Conservation (phyloP, 1,140 invertebrate species). For the Euura saliciscinereae region DNA sequence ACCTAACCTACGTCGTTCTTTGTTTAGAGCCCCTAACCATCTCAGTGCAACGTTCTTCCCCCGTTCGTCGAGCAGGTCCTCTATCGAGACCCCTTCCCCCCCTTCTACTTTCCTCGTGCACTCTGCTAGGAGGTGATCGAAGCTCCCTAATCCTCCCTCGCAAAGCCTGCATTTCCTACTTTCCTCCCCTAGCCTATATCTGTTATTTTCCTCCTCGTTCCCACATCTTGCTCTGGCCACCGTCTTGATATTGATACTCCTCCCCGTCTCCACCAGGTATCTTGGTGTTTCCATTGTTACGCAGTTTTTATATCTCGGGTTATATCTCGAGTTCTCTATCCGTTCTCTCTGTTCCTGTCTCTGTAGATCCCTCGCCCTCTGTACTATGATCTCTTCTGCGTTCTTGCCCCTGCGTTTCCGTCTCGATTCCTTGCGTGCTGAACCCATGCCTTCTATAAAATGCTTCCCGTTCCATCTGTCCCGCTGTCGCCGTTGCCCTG, state of each 20-base stretch:
- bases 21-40: background rate
- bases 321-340: too few relatives aligned
- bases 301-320: too few relatives aligned
- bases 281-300: too few relatives aligned
- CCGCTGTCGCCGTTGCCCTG: background rate
- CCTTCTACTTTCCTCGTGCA: background rate
- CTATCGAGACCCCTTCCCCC: background rate
- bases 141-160: background rate
- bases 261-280: background rate
- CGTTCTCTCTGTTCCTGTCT: too few relatives aligned
- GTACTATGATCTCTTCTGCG: background rate
- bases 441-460: too few relatives aligned
- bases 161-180: background rate
- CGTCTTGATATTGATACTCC: background rate
- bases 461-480: background rate
- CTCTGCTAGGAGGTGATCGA: background rate
- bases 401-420: too few relatives aligned
- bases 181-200: background rate
- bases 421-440: too few relatives aligned
- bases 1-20: background rate
- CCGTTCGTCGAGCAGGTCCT: too few relatives aligned
- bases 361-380: too few relatives aligned
- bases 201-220: conserved; percentile 9
- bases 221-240: conserved; percentile 9
- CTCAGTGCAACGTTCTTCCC: background rate